phyloP scores from a whole-genome alignment of 2,113 vertebrate species.

The Falco punctatus region DNA sequence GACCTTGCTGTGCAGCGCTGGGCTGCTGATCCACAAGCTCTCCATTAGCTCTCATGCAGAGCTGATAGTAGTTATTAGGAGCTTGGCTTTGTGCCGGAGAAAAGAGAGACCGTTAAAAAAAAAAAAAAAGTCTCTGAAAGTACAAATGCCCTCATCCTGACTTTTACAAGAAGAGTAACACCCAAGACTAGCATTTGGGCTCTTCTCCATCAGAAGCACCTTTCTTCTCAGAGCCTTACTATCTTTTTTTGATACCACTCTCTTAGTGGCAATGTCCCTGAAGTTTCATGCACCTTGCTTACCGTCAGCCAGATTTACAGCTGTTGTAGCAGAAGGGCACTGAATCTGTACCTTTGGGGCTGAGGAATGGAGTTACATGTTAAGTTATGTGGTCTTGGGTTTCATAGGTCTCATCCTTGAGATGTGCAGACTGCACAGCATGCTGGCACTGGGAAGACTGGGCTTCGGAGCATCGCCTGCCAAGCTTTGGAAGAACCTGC shows the following conservation, averaged over 20 bases:
- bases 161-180: background rate
- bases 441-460: accelerated
- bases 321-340: background rate
- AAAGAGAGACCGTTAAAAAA: background rate
- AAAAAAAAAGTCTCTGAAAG: background rate
- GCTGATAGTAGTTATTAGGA: background rate
- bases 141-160: background rate
- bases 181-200: background rate
- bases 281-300: background rate
- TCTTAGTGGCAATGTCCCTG: background rate
- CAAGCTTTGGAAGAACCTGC: background rate
- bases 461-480: background rate
- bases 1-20: background rate
- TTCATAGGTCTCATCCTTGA: background rate
- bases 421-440: background rate
- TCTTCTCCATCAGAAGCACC: background rate
- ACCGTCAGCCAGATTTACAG: background rate
- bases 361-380: background rate
- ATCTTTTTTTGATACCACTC: background rate
- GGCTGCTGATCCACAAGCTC: background rate
- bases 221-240: background rate
- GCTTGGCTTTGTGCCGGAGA: background rate
- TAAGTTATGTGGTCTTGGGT: background rate
- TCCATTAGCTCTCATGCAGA: accelerated
- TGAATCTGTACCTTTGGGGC: background rate